Conservation (phyloP, 2,888 invertebrate genomes). For the Trissolcus japonicus region DNA sequence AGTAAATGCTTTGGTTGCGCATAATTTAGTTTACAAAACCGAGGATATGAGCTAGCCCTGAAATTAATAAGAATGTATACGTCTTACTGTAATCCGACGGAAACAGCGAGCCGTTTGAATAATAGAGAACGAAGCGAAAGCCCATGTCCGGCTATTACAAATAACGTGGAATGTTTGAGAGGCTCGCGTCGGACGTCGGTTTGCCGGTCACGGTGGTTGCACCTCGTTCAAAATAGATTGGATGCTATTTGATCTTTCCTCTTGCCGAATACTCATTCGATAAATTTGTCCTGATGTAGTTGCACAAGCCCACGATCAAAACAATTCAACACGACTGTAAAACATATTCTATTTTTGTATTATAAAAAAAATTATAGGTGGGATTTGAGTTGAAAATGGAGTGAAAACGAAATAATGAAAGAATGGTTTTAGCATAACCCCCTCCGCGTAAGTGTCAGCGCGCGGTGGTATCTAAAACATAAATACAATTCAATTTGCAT, state of each 20-base stretch:
- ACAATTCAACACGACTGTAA: background rate
- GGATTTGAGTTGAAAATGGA: too few relatives aligned
- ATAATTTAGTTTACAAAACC: slow-evolving; percentile 41
- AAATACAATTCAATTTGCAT: slow-evolving; percentile 40
- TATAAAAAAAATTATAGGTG: too few relatives aligned
- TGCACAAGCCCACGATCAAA: background rate
- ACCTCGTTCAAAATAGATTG: slow-evolving; percentile 54
- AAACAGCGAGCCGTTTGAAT: slow-evolving; percentile 57
- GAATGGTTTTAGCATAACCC: too few relatives aligned
- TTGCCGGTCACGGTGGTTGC: slow-evolving; percentile 55
- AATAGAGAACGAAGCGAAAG: slow-evolving; percentile 56
- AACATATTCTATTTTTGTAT: too few relatives aligned
- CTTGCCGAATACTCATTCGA: slow-evolving; percentile 18
- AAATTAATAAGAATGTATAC: slow-evolving; percentile 56
- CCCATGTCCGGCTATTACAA: slow-evolving; percentile 58
- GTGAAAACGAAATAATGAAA: too few relatives aligned
- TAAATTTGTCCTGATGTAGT: too few relatives aligned
- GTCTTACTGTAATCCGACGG: slow-evolving; percentile 56
- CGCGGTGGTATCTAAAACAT: slow-evolving; percentile 6
- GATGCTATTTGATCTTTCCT: slow-evolving; percentile 46
- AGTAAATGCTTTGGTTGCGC: slow-evolving; percentile 1
- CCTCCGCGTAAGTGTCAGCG: too few relatives aligned
- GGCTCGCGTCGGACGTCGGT: slow-evolving; percentile 51
- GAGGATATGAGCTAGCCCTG: slow-evolving; percentile 33
- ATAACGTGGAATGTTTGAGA: slow-evolving; percentile 56